A percentile compares a stretch with the other conserved stretches of the same genome.
Evolutionary conservation across 2,888 invertebrate species (phyloP).

Genomic region (Phytoseiulus persimilis): DNA sequence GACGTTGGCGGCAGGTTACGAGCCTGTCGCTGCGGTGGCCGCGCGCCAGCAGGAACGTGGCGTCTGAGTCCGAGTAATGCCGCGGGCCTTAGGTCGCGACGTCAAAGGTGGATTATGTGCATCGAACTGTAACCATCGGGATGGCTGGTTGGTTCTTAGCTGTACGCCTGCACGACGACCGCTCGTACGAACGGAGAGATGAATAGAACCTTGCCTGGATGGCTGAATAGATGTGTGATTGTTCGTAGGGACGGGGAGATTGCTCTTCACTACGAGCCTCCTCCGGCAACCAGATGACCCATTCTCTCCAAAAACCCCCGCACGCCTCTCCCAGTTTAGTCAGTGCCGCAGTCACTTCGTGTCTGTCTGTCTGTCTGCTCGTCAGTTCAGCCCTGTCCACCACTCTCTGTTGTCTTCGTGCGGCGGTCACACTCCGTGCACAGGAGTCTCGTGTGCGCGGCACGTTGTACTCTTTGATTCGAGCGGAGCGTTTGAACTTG

Average conservation of each 20-base stretch:
- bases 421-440: background rate
- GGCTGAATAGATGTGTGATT: background rate
- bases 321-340: background rate
- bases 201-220: background rate
- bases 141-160: background rate
- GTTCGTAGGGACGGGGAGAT: background rate
- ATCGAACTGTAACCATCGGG: background rate
- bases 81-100: background rate
- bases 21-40: background rate
- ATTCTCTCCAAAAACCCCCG: conserved; percentile 5
- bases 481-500: background rate
- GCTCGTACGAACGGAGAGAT: no score
- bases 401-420: background rate
- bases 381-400: background rate
- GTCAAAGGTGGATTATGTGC: conserved; percentile 5
- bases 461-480: conserved; percentile 5
- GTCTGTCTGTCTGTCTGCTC: background rate
- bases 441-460: background rate
- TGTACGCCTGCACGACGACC: background rate
- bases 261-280: background rate
- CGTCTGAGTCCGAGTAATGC: background rate
- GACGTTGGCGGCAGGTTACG: background rate
- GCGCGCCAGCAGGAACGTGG: background rate
- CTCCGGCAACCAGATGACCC: background rate
- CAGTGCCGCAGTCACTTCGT: background rate